A percentile compares a stretch with the other conserved stretches of the same genome.
Evolutionary conservation across 2,888 invertebrate genomes (phyloP).

Genomic region (Bhutanitis thaidina): DNA sequence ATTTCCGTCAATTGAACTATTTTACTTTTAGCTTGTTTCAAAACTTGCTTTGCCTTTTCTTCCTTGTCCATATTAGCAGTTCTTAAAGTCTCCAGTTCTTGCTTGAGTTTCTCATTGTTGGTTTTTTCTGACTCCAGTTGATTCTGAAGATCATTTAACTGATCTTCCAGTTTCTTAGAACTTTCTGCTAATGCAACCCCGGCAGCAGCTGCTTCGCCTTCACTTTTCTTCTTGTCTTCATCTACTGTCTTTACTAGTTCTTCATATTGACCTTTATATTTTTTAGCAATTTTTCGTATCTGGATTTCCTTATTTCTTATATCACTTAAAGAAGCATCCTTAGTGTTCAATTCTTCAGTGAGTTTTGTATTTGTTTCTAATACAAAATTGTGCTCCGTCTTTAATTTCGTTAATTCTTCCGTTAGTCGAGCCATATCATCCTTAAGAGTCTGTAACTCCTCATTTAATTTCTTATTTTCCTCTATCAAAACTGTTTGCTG

Average conservation of each 20-base stretch:
- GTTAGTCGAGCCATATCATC: slow-evolving; percentile 79
- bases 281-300: slow-evolving; percentile 93
- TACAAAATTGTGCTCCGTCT: slow-evolving; percentile 77
- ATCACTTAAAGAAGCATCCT: slow-evolving; percentile 84
- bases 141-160: slow-evolving; percentile 59
- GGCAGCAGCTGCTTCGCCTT: slow-evolving; percentile 75
- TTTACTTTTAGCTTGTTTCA: slow-evolving; percentile 87
- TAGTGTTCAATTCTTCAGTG: slow-evolving; percentile 82
- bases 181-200: slow-evolving; percentile 62
- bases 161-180: slow-evolving; percentile 76
- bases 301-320: slow-evolving; percentile 85
- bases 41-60: slow-evolving; percentile 82
- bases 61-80: slow-evolving; percentile 80
- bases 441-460: slow-evolving; percentile 81
- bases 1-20: slow-evolving; percentile 86
- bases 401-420: slow-evolving; percentile 83
- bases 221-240: slow-evolving; percentile 80
- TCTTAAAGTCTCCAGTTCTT: slow-evolving; percentile 82
- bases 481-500: slow-evolving; percentile 81
- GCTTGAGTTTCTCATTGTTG: slow-evolving; percentile 83
- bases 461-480: slow-evolving; percentile 82
- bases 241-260: slow-evolving; percentile 85
- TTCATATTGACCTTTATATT: slow-evolving; percentile 93
- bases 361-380: slow-evolving; percentile 82
- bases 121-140: slow-evolving; percentile 69